A percentile compares a stretch with the other conserved stretches of the same genome.
Conservation (phyloP, 1,140 invertebrate species). For the Amphibalanus amphitrite region DNA sequence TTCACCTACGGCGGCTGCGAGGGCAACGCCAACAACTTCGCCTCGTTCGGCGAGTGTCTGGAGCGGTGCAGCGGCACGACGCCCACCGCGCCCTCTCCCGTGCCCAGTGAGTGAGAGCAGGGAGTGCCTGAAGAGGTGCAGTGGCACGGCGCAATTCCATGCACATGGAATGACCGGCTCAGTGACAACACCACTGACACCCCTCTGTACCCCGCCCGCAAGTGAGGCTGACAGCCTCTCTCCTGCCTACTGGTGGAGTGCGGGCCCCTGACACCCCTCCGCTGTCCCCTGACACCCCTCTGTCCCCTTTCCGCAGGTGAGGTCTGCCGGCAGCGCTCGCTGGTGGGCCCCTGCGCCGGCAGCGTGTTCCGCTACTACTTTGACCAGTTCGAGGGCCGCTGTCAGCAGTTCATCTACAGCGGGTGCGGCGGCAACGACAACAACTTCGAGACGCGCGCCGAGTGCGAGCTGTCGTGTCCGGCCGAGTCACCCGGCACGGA, state of each 20-base stretch:
- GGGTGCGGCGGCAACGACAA: not conserved
- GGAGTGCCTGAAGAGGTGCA: too few relatives aligned
- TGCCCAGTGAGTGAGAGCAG: too few relatives aligned
- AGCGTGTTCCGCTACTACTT: constrained; percentile 26
- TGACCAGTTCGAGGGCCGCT: constrained; percentile 35
- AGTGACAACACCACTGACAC: too few relatives aligned
- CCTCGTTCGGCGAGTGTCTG: constrained; percentile 25
- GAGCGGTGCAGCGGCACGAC: constrained; percentile 23
- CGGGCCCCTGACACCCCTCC: too few relatives aligned
- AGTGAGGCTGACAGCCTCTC: too few relatives aligned
- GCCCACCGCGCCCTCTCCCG: too few relatives aligned
- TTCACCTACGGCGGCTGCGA: constrained; percentile 37
- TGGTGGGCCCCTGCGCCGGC: constrained; percentile 22
- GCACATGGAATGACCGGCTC: too few relatives aligned
- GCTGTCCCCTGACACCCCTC: too few relatives aligned
- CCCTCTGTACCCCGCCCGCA: too few relatives aligned
- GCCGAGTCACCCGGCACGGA: constrained; percentile 5
- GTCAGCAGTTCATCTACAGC: constrained; percentile 3
- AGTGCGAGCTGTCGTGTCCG: constrained; percentile 12
- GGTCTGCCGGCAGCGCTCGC: constrained; percentile 22
- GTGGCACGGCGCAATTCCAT: too few relatives aligned
- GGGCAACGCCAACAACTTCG: constrained; percentile 36
- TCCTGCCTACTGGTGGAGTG: too few relatives aligned
- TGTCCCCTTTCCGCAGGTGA: not conserved
- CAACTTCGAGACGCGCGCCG: not conserved